These are phyloP conservation scores for Scaptomyza hsui DNA, from an alignment of 1,140 invertebrate genomes.

Conservation along the genomic window DNA sequence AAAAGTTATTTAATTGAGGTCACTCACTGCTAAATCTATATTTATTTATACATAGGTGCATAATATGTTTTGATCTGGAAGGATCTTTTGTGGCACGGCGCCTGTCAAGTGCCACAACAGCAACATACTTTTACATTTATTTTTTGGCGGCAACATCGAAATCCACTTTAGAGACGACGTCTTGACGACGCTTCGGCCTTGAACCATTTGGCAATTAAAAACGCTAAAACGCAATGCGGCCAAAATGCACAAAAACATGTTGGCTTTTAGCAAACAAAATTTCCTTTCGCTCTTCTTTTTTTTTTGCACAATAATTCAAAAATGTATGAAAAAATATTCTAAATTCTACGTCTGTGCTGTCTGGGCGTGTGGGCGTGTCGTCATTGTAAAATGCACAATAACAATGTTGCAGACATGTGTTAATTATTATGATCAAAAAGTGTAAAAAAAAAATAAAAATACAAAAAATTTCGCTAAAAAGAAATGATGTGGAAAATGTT, in stretches of 20 bases:
- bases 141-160: constrained; percentile 42
- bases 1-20: constrained; percentile 33
- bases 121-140: neutral
- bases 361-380: constrained; percentile 39
- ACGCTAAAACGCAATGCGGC: constrained; percentile 24
- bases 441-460: neutral
- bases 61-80: constrained; percentile 26
- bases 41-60: neutral
- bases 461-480: constrained; percentile 11
- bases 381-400: constrained; percentile 17
- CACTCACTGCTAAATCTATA: no score
- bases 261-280: constrained; percentile 8
- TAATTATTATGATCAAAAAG: constrained; percentile 32
- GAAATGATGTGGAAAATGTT: constrained; percentile 32
- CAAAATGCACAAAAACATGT: constrained; percentile 27
- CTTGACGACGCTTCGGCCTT: constrained; percentile 31
- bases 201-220: constrained; percentile 58
- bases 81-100: constrained; percentile 18
- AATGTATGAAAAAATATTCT: constrained; percentile 27
- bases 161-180: constrained; percentile 38
- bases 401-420: constrained; percentile 31
- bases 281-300: neutral
- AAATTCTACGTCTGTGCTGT: constrained; percentile 25
- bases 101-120: constrained; percentile 29
- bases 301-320: constrained; percentile 21